phyloP scores from a whole-genome alignment of 1,140 invertebrate species.

The Macrobrachium rosenbergii region DNA sequence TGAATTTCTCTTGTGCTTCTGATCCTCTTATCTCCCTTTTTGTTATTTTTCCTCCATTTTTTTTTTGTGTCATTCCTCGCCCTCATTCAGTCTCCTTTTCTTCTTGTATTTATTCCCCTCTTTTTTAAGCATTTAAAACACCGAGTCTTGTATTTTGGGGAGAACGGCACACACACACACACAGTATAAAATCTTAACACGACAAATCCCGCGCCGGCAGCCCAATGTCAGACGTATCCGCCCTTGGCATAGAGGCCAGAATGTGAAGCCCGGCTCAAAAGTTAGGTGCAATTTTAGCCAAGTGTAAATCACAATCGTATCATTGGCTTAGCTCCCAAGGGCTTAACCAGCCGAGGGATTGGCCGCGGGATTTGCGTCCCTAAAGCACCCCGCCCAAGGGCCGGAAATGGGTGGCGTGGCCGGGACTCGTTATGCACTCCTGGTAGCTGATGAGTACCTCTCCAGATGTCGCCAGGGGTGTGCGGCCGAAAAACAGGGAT shows the following conservation, averaged over 20 bases:
- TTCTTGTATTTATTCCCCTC: too few relatives aligned
- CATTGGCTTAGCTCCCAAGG: slow-evolving; percentile 19
- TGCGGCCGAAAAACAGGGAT: slow-evolving; percentile 10
- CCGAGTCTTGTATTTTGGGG: not conserved
- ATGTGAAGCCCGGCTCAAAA: not conserved
- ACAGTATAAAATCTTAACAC: too few relatives aligned
- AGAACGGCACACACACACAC: not conserved
- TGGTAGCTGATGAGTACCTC: not conserved
- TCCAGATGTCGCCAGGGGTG: slow-evolving; percentile 15
- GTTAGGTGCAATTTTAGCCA: slow-evolving; percentile 23
- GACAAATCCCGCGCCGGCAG: too few relatives aligned
- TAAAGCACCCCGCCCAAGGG: not conserved
- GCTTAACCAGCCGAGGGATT: not conserved
- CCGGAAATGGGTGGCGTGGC: not conserved
- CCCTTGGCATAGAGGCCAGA: too few relatives aligned
- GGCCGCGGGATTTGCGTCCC: not conserved
- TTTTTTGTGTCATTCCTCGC: too few relatives aligned
- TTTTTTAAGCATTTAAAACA: too few relatives aligned
- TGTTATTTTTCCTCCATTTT: too few relatives aligned
- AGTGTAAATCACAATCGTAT: slow-evolving; percentile 36
- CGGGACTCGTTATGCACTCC: not conserved
- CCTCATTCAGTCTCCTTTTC: too few relatives aligned
- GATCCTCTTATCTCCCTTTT: too few relatives aligned
- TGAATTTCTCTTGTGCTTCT: too few relatives aligned
- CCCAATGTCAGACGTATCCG: too few relatives aligned